A percentile compares a stretch with the other conserved stretches of the same genome.
Evolutionary conservation across 2,113 vertebrate species (phyloP).

Genomic region (Planiliza haematocheilus): DNA sequence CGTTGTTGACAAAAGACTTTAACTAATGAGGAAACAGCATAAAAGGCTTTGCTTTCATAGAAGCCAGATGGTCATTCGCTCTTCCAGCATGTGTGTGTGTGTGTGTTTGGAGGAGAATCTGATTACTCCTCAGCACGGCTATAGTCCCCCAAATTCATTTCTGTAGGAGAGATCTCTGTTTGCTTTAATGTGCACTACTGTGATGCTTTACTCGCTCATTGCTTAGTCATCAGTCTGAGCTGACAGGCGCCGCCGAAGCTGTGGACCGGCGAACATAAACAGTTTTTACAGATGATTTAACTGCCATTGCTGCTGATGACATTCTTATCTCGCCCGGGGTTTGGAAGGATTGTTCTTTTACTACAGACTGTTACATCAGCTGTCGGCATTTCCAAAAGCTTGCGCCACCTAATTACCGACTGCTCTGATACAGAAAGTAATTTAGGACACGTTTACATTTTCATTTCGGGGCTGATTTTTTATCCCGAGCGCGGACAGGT

Average conservation of each 20-base stretch:
- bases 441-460: slow-evolving; percentile 5
- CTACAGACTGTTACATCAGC: slow-evolving; percentile 21
- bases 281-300: slow-evolving; percentile 12
- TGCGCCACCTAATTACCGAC: slow-evolving; percentile 20
- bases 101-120: slow-evolving; percentile 1
- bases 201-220: background rate
- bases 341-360: background rate
- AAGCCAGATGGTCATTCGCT: slow-evolving; percentile 67
- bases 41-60: slow-evolving; percentile 51
- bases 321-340: slow-evolving; percentile 2
- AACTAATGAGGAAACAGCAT: slow-evolving; percentile 62
- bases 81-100: slow-evolving; percentile 40
- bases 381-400: slow-evolving; percentile 32
- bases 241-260: background rate
- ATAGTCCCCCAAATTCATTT: slow-evolving; percentile 15
- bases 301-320: background rate
- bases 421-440: background rate
- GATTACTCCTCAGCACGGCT: slow-evolving; percentile 12
- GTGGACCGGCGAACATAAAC: background rate
- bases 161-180: slow-evolving; percentile 14
- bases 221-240: slow-evolving; percentile 13
- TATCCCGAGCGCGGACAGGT: background rate
- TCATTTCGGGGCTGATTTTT: slow-evolving; percentile 10
- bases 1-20: slow-evolving; percentile 44
- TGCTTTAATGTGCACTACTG: background rate